Evolutionary conservation across 2,888 invertebrate species (phyloP).

Genomic region (Enoplolaimus lenunculus): DNA sequence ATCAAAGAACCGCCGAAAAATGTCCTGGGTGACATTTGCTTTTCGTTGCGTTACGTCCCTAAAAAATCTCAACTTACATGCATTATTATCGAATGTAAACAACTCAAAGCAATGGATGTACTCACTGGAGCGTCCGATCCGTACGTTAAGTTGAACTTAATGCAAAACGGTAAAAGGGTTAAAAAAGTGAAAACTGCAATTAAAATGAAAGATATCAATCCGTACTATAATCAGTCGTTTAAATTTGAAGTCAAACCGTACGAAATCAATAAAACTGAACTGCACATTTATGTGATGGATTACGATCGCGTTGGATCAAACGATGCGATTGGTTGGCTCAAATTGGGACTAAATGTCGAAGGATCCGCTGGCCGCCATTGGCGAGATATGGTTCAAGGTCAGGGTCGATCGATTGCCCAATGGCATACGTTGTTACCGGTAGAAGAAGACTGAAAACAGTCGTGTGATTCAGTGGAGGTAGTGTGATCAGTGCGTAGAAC

Average conservation of each 20-base stretch:
- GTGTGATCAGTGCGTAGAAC: too few relatives aligned
- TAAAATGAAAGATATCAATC: constrained; percentile 99
- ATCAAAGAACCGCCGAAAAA: constrained; percentile 74
- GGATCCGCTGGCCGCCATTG: constrained; percentile 95
- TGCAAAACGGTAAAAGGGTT: constrained; percentile 98
- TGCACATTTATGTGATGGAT: constrained; percentile 96
- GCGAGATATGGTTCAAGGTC: constrained; percentile 99
- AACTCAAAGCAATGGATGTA: constrained; percentile 94
- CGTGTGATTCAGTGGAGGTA: too few relatives aligned
- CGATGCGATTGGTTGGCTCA: constrained; percentile 74
- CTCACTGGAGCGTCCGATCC: constrained; percentile 92
- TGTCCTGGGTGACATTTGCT: constrained; percentile 86
- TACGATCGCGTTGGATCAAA: constrained; percentile 99
- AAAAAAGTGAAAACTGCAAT: constrained; percentile 99
- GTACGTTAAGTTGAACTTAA: constrained; percentile 98
- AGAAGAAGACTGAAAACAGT: constrained; percentile 51
- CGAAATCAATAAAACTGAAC: constrained; percentile 48
- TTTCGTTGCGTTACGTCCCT: constrained; percentile 96
- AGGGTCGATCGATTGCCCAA: constrained; percentile 93
- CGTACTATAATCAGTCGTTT: constrained; percentile 99
- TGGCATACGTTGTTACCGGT: constrained; percentile 99
- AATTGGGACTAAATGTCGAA: constrained; percentile 25
- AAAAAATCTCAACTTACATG: constrained; percentile 97
- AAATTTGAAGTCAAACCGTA: constrained; percentile 46
- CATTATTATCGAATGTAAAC: constrained; percentile 96